phyloP scores from a whole-genome alignment of 2,113 vertebrate genomes.

The Microtus richardsoni region DNA sequence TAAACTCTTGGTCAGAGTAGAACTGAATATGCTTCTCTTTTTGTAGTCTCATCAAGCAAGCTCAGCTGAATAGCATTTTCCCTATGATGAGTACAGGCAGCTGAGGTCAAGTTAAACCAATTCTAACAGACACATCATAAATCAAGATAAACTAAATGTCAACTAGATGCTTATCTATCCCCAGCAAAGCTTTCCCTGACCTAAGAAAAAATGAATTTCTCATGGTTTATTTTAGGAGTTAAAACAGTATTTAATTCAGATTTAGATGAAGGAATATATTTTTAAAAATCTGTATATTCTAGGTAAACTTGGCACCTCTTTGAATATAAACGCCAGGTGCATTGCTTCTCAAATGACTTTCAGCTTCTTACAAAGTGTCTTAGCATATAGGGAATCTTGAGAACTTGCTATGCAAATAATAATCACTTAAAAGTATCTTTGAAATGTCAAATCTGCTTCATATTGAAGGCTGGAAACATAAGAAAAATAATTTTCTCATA shows the following conservation, averaged over 20 bases:
- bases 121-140: constrained; percentile 68
- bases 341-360: constrained; percentile 69
- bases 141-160: neutral
- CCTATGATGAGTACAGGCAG: constrained; percentile 51
- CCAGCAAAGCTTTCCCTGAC: neutral
- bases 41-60: constrained; percentile 42
- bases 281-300: constrained; percentile 30
- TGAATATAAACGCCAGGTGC: constrained; percentile 68
- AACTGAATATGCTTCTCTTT: constrained; percentile 37
- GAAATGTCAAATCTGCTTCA: constrained; percentile 77
- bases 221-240: neutral
- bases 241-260: constrained; percentile 36
- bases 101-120: constrained; percentile 47
- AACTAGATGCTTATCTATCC: accelerated
- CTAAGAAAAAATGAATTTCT: constrained; percentile 6
- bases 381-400: constrained; percentile 60
- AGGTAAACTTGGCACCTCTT: constrained; percentile 43
- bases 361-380: constrained; percentile 58
- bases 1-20: constrained; percentile 52
- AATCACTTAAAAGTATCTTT: constrained; percentile 74
- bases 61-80: neutral
- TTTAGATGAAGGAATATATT: constrained; percentile 20
- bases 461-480: constrained; percentile 39
- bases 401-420: constrained; percentile 76
- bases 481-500: constrained; percentile 32